These are phyloP conservation scores for Tragelaphus strepsiceros DNA, from an alignment of 2,113 vertebrate species.

Conservation along the genomic window DNA sequence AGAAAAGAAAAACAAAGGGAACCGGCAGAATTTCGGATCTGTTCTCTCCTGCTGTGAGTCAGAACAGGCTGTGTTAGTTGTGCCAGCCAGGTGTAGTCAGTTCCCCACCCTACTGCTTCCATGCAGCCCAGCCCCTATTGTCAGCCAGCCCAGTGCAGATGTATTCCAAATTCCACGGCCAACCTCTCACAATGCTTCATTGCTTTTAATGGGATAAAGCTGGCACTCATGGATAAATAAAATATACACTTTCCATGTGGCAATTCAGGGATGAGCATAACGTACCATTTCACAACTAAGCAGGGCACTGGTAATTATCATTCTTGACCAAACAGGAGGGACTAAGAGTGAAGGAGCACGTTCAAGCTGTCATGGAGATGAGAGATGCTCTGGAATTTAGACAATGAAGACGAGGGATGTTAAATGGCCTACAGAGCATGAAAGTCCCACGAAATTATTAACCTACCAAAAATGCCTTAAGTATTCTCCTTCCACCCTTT, in stretches of 20 bases:
- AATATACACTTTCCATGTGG: not conserved
- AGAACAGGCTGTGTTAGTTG: not conserved
- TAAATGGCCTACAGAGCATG: not conserved
- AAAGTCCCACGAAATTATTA: not conserved
- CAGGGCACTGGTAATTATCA: not conserved
- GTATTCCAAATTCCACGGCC: not conserved
- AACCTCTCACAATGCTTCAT: not conserved
- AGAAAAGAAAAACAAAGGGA: slow-evolving; percentile 24
- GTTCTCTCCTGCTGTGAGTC: not conserved
- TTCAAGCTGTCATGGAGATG: not conserved
- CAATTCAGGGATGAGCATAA: not conserved
- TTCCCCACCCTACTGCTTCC: not conserved
- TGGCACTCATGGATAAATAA: not conserved
- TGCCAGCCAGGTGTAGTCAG: not conserved
- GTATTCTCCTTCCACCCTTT: not conserved
- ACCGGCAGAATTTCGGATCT: not conserved
- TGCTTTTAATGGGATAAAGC: not conserved
- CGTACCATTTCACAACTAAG: not conserved
- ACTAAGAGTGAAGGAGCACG: not conserved
- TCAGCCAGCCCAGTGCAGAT: not conserved
- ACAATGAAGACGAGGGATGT: not conserved
- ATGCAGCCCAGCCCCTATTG: not conserved
- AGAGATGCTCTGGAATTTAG: not conserved
- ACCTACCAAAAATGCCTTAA: not conserved
- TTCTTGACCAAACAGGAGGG: not conserved